Conservation (phyloP, 2,888 invertebrate genomes). For the Galeruca laticollis region DNA sequence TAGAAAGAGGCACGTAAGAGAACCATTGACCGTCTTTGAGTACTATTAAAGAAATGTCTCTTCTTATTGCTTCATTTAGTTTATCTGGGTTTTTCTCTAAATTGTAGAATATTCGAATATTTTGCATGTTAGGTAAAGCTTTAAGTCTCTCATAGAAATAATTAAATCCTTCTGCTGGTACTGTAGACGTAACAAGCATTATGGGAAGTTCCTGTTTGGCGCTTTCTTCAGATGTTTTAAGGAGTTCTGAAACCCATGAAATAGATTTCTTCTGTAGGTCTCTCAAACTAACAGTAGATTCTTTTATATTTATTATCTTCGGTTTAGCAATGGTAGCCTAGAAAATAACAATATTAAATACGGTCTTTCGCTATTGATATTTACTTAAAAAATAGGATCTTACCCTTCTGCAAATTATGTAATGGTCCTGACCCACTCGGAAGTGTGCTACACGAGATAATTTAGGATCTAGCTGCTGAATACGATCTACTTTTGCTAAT, state of each 20-base stretch:
- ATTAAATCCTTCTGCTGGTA: conserved; percentile 61
- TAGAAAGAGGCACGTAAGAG: conserved; percentile 56
- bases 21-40: conserved; percentile 69
- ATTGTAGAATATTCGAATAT: conserved; percentile 69
- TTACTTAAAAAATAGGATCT: conserved; percentile 21
- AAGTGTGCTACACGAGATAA: conserved; percentile 57
- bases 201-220: conserved; percentile 50
- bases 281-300: conserved; percentile 58
- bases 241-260: conserved; percentile 59
- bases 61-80: conserved; percentile 74
- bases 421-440: conserved; percentile 52
- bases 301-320: conserved; percentile 55
- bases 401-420: conserved; percentile 61
- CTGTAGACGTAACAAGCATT: conserved; percentile 56
- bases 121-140: conserved; percentile 51
- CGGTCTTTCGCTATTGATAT: too few relatives aligned
- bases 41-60: conserved; percentile 85
- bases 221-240: conserved; percentile 47
- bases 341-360: conserved; percentile 38
- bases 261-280: conserved; percentile 57
- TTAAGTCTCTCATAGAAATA: conserved; percentile 59
- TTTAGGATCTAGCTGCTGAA: conserved; percentile 48
- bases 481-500: conserved; percentile 55
- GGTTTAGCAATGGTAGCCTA: conserved; percentile 49
- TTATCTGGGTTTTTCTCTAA: conserved; percentile 73